phyloP scores from a whole-genome alignment of 2,888 invertebrate species.

The Steromphala cineraria region DNA sequence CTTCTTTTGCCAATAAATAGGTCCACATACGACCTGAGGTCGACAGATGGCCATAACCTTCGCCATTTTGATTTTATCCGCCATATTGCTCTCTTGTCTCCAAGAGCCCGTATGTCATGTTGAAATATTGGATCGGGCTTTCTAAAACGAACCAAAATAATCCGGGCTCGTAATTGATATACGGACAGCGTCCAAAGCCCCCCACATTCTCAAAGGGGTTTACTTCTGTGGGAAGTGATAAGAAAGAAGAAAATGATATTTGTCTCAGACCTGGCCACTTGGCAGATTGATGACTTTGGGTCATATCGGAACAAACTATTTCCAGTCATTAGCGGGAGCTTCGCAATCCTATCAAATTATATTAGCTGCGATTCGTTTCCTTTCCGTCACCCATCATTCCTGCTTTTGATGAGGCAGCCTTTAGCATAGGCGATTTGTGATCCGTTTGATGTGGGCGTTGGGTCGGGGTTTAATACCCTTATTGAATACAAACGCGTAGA shows the following conservation, averaged over 20 bases:
- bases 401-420: no score
- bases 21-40: background rate
- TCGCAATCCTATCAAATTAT: background rate
- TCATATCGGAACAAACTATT: background rate
- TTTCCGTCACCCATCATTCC: no score
- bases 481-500: no score
- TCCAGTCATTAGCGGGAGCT: background rate
- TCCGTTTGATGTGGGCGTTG: no score
- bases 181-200: background rate
- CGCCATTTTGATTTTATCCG: slow-evolving; percentile 6
- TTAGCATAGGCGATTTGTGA: no score
- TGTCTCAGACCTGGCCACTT: background rate
- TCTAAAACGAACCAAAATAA: background rate
- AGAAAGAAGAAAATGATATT: background rate
- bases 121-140: slow-evolving; percentile 2
- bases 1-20: background rate
- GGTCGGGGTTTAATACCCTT: no score
- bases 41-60: background rate
- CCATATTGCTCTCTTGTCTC: background rate
- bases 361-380: background rate
- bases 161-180: background rate
- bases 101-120: background rate
- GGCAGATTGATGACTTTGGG: background rate
- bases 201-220: background rate
- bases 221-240: background rate